phyloP scores from a whole-genome alignment of 2,888 invertebrate species.

The Hypercompe scribonia region DNA sequence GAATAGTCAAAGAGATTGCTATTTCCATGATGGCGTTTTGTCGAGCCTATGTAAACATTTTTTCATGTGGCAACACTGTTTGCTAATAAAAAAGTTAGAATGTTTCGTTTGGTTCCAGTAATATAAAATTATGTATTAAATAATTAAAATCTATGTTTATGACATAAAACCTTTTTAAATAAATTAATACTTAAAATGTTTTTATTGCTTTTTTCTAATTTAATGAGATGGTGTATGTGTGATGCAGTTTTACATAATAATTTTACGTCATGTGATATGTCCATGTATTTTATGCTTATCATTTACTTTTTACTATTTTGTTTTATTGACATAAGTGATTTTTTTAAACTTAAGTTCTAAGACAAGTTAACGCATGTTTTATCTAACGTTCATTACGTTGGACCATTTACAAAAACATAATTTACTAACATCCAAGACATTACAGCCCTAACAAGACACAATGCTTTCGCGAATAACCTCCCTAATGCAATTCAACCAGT shows the following conservation, averaged over 20 bases:
- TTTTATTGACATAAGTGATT: neutral
- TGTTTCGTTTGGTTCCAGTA: no score
- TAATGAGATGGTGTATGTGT: no score
- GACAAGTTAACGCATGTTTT: neutral
- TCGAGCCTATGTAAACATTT: neutral
- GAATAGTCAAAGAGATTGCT: slow-evolving; percentile 51
- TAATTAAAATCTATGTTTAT: neutral
- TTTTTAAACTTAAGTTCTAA: neutral
- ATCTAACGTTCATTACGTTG: slow-evolving; percentile 43
- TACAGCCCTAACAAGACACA: slow-evolving; percentile 84
- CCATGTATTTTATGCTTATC: neutral
- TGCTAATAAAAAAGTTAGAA: neutral
- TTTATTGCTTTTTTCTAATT: neutral
- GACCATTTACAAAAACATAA: slow-evolving; percentile 72
- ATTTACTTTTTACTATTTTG: neutral
- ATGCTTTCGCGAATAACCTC: slow-evolving; percentile 79
- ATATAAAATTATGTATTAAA: no score
- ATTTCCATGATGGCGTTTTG: slow-evolving; percentile 26
- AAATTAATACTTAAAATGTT: neutral
- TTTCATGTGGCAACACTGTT: neutral
- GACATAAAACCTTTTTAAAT: neutral
- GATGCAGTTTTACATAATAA: neutral
- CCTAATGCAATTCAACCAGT: slow-evolving; percentile 63
- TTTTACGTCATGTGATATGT: no score
- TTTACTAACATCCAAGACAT: slow-evolving; percentile 85